A percentile compares a stretch with the other conserved stretches of the same genome.
Evolutionary conservation across 2,797 vertebrate species (phyloP).

Genomic region (Siniperca obscura): DNA sequence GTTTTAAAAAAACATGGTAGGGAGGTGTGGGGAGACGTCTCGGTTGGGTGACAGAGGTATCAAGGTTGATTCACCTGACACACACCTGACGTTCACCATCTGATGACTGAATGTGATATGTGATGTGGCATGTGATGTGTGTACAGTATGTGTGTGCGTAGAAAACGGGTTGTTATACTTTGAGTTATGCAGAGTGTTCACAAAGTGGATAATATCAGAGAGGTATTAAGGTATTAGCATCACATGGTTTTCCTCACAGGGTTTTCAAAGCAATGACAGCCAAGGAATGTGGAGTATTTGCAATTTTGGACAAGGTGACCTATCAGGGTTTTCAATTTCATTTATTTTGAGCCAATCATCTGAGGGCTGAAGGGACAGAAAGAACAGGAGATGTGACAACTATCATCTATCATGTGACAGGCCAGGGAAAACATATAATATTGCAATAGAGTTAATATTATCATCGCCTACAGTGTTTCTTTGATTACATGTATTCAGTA

Average conservation of each 20-base stretch:
- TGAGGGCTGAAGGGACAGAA: background rate
- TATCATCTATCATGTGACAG: background rate
- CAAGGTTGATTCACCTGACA: slow-evolving; percentile 35
- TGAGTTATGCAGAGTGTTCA: background rate
- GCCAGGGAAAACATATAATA: background rate
- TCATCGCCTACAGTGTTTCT: background rate
- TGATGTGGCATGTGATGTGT: background rate
- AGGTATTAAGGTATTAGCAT: background rate
- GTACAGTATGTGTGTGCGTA: background rate
- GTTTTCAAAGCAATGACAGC: background rate
- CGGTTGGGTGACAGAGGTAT: background rate
- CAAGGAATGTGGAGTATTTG: slow-evolving; percentile 5
- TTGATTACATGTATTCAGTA: background rate
- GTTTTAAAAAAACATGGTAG: background rate
- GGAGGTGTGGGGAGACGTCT: background rate
- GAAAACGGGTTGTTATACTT: background rate
- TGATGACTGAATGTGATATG: background rate
- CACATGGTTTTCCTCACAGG: slow-evolving; percentile 3
- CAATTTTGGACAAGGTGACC: background rate
- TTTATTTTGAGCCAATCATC: slow-evolving; percentile 1
- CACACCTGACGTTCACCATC: slow-evolving; percentile 6
- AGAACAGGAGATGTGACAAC: background rate
- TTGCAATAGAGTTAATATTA: background rate
- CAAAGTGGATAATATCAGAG: background rate
- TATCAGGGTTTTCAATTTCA: slow-evolving; percentile 7